These are phyloP conservation scores for Drosophila grimshawi DNA, from an alignment of 1,140 invertebrate genomes.

Conservation along the genomic window DNA sequence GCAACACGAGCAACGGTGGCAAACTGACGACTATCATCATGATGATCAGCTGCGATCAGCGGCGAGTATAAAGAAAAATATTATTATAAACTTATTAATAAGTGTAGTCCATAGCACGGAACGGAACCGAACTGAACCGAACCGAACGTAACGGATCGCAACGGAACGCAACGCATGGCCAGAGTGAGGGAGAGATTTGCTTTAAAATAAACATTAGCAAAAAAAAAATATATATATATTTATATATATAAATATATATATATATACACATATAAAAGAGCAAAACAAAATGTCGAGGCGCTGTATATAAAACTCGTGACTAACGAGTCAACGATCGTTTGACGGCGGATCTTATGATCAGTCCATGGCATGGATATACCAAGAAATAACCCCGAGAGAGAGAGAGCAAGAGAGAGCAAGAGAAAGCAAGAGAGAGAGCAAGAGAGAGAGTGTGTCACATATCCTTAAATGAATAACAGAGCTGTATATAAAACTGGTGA, in stretches of 20 bases:
- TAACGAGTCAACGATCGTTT: constrained; percentile 64
- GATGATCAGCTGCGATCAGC: constrained; percentile 28
- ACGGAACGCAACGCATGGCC: neutral
- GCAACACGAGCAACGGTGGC: constrained; percentile 29
- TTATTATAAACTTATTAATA: constrained; percentile 77
- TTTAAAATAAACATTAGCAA: constrained; percentile 72
- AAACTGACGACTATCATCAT: constrained; percentile 39
- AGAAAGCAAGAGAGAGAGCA: too few species aligned
- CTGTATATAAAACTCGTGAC: constrained; percentile 59
- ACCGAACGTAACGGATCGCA: too few species aligned
- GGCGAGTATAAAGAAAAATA: constrained; percentile 46
- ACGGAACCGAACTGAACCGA: constrained; percentile 2
- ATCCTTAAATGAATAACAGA: too few species aligned
- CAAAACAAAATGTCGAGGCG: constrained; percentile 42
- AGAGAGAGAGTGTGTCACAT: too few species aligned
- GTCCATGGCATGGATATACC: neutral
- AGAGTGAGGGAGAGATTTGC: constrained; percentile 7
- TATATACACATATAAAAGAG: constrained; percentile 9
- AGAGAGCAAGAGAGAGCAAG: neutral
- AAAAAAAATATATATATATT: constrained; percentile 41
- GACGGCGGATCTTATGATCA: neutral
- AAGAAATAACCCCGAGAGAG: neutral
- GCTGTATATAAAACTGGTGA: too few species aligned
- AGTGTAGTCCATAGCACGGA: constrained; percentile 62
- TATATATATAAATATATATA: neutral